A percentile compares a stretch with the other conserved stretches of the same genome.
Evolutionary conservation across 2,113 vertebrate genomes (phyloP).

Genomic region (Lepisosteus oculatus): DNA sequence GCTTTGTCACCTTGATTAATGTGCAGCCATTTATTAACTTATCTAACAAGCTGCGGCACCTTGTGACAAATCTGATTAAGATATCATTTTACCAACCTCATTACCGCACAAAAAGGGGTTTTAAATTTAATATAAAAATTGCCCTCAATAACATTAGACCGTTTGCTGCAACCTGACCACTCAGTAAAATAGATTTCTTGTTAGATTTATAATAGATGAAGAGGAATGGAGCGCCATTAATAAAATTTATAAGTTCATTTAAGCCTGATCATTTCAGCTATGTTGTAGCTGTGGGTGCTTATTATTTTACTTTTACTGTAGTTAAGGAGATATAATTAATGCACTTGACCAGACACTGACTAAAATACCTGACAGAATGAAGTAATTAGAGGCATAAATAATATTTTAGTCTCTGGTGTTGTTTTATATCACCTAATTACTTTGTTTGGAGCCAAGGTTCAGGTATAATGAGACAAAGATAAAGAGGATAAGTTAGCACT

Average conservation of each 20-base stretch:
- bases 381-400: constrained; percentile 70
- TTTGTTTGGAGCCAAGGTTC: constrained; percentile 45
- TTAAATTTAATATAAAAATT: constrained; percentile 69
- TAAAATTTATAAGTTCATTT: constrained; percentile 75
- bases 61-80: constrained; percentile 71
- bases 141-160: constrained; percentile 58
- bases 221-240: constrained; percentile 68
- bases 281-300: constrained; percentile 58
- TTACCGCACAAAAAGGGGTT: constrained; percentile 52
- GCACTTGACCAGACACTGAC: constrained; percentile 57
- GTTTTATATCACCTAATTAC: constrained; percentile 58
- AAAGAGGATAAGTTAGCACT: constrained; percentile 7
- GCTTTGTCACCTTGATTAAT: constrained; percentile 78
- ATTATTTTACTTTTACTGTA: constrained; percentile 74
- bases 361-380: constrained; percentile 67
- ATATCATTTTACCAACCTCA: constrained; percentile 63
- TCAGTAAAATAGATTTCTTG: constrained; percentile 55
- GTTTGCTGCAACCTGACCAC: constrained; percentile 57
- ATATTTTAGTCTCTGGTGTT: constrained; percentile 48
- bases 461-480: constrained; percentile 14
- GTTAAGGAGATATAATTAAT: constrained; percentile 76
- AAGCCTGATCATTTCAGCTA: constrained; percentile 57
- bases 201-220: constrained; percentile 73
- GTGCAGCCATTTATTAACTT: constrained; percentile 71
- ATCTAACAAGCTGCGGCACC: constrained; percentile 66